Percentiles rank a stretch among this genome's conserved stretches.
Evolutionary conservation across 1,140 invertebrate species (phyloP).

Genomic region (Pseudoatta argentina): DNA sequence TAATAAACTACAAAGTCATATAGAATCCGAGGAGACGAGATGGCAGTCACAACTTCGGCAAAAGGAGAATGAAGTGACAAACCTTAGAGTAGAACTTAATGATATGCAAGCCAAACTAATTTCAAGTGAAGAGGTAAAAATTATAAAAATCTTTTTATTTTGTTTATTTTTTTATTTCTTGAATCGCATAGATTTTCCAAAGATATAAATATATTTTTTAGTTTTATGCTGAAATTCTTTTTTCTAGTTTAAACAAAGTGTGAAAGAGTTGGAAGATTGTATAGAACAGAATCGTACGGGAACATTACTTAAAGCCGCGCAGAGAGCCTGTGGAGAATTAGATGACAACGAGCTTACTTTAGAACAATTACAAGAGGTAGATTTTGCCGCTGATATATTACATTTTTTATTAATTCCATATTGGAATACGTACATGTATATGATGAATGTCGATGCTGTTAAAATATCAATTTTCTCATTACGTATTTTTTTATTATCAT

Average conservation of each 20-base stretch:
- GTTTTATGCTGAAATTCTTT: background rate
- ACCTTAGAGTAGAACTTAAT: constrained; percentile 86
- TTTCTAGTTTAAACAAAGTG: constrained; percentile 76
- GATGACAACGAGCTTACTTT: constrained; percentile 67
- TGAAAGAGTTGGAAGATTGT: constrained; percentile 76
- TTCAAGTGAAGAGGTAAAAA: constrained; percentile 70
- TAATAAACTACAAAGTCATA: constrained; percentile 90
- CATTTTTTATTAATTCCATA: background rate
- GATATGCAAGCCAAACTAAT: constrained; percentile 77
- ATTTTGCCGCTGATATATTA: background rate
- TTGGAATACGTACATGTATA: background rate
- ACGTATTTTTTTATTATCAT: constrained; percentile 24
- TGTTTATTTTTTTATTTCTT: too few relatives aligned
- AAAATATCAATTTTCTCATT: constrained; percentile 6
- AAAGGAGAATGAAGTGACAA: constrained; percentile 88
- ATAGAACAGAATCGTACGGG: constrained; percentile 68
- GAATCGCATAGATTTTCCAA: background rate
- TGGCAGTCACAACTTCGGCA: constrained; percentile 89
- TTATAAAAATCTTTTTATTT: background rate
- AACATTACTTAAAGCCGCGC: constrained; percentile 65
- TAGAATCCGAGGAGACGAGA: constrained; percentile 90
- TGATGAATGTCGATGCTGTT: background rate
- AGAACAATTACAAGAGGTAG: constrained; percentile 80
- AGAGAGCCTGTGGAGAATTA: constrained; percentile 47
- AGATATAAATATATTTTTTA: background rate